Base-by-base conservation (phyloP, 2,113 vertebrate species). In the Paraplagusia blochii region DNA sequence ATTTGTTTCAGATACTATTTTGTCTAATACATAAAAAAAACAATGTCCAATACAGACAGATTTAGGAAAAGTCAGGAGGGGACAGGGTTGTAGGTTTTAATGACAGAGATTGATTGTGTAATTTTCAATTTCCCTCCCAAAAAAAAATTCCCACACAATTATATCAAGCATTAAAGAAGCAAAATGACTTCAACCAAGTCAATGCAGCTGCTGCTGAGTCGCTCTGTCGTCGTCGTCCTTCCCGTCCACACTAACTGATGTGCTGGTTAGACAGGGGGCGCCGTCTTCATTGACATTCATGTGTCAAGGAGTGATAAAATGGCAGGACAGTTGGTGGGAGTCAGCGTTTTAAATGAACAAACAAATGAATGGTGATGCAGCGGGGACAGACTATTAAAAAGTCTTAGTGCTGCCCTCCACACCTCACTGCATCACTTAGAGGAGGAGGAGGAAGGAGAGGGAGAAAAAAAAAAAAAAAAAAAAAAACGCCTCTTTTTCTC, bases 361-460 rank as follows among this genome's bases (percentile, higher is more conserved):
- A 64, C 62, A 52, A 66, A 72, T 72, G 57, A 77, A 64, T 34
- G 2, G 53, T 49, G 53, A 67, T 52, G 40, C 47, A 44, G 55
- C 10, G 43, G 63, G 51, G 66, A 64, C 61, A 80, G 77, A 63
- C 52, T 69, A 82, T 85, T 75, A 56, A 82, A 72, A 73, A 63
- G 46, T 36, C 60, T 63, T n/a, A 11, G 59, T 58, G 70, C 45
- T 63, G 72, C 71, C 56, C 59, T 76, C 60, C 75, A 62, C 60
- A 45, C 47, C 51, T 65, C 57, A 33, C 36, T 52, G 59, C 65
- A 69, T 79, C 74, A 79, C 57, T 77, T 65, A 76, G 63, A 61
- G 66, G 60, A 35, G 35, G 53, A 65, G 60, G 74, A 58, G 54
- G 17, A 54, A 52, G 52, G 16, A 35, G 53, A 54, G 57, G 68